Evolutionary conservation across 2,113 vertebrate genomes (phyloP).

Genomic region (Electrona antarctica): DNA sequence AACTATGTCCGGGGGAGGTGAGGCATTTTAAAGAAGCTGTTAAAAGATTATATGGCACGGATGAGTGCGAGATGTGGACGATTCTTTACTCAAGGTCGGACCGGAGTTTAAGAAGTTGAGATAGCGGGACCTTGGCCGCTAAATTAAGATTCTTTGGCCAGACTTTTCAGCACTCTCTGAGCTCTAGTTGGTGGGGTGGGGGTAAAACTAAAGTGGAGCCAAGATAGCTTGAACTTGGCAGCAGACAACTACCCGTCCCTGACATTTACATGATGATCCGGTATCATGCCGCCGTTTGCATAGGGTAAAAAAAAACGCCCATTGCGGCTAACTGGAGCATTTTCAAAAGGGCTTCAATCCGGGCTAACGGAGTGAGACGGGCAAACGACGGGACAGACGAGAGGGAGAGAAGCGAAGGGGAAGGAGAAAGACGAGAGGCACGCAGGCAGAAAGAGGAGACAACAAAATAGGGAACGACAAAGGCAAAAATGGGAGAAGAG

Average conservation of each 20-base stretch:
- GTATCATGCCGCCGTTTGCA: conserved; percentile 37
- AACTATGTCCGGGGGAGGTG: no score
- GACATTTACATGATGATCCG: conserved; percentile 46
- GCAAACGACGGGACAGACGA: no score
- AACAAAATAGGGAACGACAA: background rate
- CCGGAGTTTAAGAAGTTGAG: conserved; percentile 49
- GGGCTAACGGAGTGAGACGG: no score
- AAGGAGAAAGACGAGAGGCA: no score
- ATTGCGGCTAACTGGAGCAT: no score
- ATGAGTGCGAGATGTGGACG: conserved; percentile 18
- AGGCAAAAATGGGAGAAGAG: background rate
- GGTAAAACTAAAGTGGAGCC: conserved; percentile 33
- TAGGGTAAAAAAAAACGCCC: background rate
- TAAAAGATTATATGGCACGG: conserved; percentile 45
- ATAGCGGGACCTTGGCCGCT: conserved; percentile 48
- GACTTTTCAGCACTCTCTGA: conserved; percentile 32
- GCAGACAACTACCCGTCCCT: conserved; percentile 31
- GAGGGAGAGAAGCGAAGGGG: no score
- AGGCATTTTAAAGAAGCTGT: conserved; percentile 45
- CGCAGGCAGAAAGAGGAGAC: no score
- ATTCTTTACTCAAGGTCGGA: conserved; percentile 48
- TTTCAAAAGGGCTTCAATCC: no score
- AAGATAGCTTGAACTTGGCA: conserved; percentile 8
- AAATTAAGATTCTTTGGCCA: conserved; percentile 54
- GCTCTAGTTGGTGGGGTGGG: conserved; percentile 23